A percentile compares a stretch with the other conserved stretches of the same genome.
Evolutionary conservation across 2,888 invertebrate species (phyloP).

Genomic region (Drosophila diplacantha): DNA sequence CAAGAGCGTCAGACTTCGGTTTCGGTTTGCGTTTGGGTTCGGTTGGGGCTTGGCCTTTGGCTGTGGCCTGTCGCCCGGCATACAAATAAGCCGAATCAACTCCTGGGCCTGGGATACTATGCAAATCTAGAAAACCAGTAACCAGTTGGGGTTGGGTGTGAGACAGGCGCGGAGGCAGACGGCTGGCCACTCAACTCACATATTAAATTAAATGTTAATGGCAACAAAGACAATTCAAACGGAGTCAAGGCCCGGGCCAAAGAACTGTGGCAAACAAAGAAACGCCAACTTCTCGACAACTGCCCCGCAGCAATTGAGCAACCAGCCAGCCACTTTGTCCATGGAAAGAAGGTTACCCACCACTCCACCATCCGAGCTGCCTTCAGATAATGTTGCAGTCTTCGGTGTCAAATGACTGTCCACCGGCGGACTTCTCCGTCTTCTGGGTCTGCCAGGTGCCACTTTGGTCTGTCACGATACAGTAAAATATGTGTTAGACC

Average conservation of each 20-base stretch:
- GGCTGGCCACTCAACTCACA: slow-evolving; percentile 36
- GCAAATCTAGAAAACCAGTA: slow-evolving; percentile 40
- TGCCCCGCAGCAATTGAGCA: slow-evolving; percentile 47
- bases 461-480: slow-evolving; percentile 7
- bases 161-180: slow-evolving; percentile 26
- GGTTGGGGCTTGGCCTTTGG: slow-evolving; percentile 13
- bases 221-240: slow-evolving; percentile 55
- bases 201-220: slow-evolving; percentile 62
- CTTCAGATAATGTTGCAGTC: slow-evolving; percentile 4
- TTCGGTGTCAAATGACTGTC: slow-evolving; percentile 63
- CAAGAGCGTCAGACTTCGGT: slow-evolving; percentile 20
- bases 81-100: slow-evolving; percentile 52
- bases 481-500: background rate
- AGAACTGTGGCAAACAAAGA: slow-evolving; percentile 51
- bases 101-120: slow-evolving; percentile 24
- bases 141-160: slow-evolving; percentile 14
- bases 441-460: slow-evolving; percentile 45
- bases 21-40: slow-evolving; percentile 6
- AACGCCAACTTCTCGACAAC: slow-evolving; percentile 26
- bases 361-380: slow-evolving; percentile 5
- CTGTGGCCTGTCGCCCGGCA: slow-evolving; percentile 46
- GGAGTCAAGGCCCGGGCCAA: slow-evolving; percentile 66
- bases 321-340: slow-evolving; percentile 20
- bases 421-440: slow-evolving; percentile 34
- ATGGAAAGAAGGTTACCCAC: background rate